These are phyloP conservation scores for Gallinago solitaria DNA, from an alignment of 2,797 vertebrate species.

Conservation along the genomic window DNA sequence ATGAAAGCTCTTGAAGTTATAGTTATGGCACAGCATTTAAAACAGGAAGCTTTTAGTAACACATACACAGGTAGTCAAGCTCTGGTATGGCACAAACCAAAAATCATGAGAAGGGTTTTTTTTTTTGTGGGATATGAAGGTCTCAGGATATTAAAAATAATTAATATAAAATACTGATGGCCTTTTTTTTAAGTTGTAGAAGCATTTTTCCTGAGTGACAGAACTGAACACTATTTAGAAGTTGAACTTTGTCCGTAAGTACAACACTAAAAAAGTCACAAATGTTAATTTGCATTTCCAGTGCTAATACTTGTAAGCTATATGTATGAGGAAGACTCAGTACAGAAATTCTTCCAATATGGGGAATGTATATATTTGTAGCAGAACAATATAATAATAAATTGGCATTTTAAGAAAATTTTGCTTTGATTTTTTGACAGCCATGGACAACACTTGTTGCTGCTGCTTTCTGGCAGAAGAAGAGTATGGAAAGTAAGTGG, in stretches of 20 bases:
- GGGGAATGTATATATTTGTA: background rate
- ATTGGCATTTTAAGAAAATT: background rate
- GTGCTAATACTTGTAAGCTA: background rate
- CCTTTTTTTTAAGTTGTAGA: conserved; percentile 85
- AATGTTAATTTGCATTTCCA: background rate
- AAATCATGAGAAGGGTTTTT: background rate
- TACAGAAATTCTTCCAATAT: background rate
- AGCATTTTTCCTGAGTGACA: conserved; percentile 90
- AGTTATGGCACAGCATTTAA: background rate
- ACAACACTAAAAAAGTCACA: background rate
- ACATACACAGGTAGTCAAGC: background rate
- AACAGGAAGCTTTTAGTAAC: background rate
- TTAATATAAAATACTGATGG: background rate
- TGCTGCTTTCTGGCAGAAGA: conserved; percentile 87
- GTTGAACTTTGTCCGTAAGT: conserved; percentile 96
- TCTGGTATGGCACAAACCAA: background rate
- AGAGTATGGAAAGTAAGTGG: conserved; percentile 85
- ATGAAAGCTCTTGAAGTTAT: background rate
- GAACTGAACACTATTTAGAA: conserved; percentile 88
- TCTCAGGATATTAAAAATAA: background rate
- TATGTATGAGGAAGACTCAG: background rate
- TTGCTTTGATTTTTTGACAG: conserved; percentile 75
- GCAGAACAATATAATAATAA: background rate
- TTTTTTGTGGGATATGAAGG: background rate
- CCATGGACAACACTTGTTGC: conserved; percentile 90